A percentile compares a stretch with the other conserved stretches of the same genome.
Conservation (phyloP, 2,797 vertebrate genomes). For the Bufotes viridis region DNA sequence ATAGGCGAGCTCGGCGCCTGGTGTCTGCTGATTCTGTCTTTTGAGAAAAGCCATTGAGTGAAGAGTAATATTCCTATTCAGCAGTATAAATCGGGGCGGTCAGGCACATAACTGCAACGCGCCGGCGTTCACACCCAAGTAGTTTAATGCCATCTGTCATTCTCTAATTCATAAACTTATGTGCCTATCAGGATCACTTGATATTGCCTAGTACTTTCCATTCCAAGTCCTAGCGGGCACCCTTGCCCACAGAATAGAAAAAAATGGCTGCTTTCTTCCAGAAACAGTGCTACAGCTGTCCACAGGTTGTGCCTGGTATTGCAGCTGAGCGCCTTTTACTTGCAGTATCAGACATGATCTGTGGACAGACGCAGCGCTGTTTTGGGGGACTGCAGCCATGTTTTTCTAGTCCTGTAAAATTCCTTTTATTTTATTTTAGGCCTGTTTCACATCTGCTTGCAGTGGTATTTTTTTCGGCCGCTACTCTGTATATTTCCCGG, state of each 20-base stretch:
- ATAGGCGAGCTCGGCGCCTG: slow-evolving; percentile 33
- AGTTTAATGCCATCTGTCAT: slow-evolving; percentile 51
- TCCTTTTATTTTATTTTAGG: too few relatives aligned
- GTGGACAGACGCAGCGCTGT: background rate
- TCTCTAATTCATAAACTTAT: slow-evolving; percentile 47
- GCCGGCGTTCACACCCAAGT: slow-evolving; percentile 38
- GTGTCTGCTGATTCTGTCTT: slow-evolving; percentile 42
- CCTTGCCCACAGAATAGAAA: background rate
- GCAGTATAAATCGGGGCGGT: slow-evolving; percentile 6
- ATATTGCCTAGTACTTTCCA: slow-evolving; percentile 28
- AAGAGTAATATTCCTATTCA: slow-evolving; percentile 48
- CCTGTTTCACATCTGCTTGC: too few relatives aligned
- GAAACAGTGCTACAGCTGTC: background rate
- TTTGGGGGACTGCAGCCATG: background rate
- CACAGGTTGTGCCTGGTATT: background rate
- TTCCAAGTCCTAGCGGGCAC: background rate
- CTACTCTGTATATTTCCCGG: too few relatives aligned
- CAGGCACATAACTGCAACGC: slow-evolving; percentile 26
- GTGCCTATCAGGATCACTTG: slow-evolving; percentile 29
- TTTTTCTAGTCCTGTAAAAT: too few relatives aligned
- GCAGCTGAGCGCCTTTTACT: background rate
- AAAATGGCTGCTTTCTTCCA: background rate
- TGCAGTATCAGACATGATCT: background rate
- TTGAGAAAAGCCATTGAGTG: slow-evolving; percentile 37
- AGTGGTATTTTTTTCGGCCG: too few relatives aligned